Evolutionary conservation across 2,113 vertebrate genomes (phyloP).

Genomic region (Pteropus alecto): DNA sequence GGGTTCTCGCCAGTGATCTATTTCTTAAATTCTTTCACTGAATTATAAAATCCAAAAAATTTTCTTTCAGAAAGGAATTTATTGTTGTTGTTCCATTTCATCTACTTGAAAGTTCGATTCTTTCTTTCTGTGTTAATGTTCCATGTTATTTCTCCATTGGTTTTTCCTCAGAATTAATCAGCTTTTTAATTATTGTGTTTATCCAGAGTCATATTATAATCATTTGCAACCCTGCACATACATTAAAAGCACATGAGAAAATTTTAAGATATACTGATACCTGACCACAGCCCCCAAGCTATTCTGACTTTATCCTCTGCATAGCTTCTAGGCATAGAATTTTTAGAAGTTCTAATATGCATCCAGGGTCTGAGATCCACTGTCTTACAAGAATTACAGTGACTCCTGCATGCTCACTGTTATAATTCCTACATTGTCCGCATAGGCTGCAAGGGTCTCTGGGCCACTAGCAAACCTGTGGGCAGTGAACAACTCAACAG

Average conservation of each 20-base stretch:
- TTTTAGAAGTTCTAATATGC: slow-evolving; percentile 35
- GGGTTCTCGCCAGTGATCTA: background rate
- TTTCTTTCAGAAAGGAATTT: background rate
- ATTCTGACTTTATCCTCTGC: background rate
- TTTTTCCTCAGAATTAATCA: slow-evolving; percentile 42
- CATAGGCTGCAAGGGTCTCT: background rate
- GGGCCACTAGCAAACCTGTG: background rate
- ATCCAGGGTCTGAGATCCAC: background rate
- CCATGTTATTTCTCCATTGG: background rate
- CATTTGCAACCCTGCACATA: background rate
- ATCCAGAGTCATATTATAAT: background rate
- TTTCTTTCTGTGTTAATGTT: background rate
- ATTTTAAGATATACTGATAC: background rate
- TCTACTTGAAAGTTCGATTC: background rate
- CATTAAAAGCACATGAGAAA: background rate
- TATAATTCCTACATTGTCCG: background rate
- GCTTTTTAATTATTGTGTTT: slow-evolving; percentile 9
- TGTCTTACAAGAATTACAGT: background rate
- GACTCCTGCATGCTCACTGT: background rate
- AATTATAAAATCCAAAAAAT: slow-evolving; percentile 4
- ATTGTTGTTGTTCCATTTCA: background rate
- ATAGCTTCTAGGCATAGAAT: background rate
- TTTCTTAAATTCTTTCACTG: slow-evolving; percentile 29
- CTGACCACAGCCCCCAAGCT: background rate
- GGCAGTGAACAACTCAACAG: background rate